Conservation (phyloP, 2,797 vertebrate genomes). For the Tragopan temminckii region DNA sequence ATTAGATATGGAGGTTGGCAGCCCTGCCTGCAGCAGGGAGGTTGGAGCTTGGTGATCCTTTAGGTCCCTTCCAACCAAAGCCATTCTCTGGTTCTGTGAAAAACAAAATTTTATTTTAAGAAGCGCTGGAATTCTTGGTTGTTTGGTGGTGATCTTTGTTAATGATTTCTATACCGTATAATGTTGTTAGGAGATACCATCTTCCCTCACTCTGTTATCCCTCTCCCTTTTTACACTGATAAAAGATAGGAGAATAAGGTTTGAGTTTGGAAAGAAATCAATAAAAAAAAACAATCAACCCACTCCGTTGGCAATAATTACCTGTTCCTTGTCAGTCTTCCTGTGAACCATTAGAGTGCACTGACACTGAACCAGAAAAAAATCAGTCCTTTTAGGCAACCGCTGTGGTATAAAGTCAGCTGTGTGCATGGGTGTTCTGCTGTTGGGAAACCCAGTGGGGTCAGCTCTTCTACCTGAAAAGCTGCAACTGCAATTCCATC, state of each 20-base stretch:
- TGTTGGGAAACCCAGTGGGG: rapidly evolving
- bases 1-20: too few relatives aligned
- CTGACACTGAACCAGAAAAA: neutral
- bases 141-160: neutral
- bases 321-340: neutral
- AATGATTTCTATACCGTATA: neutral
- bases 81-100: neutral
- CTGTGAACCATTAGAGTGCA: neutral
- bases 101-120: neutral
- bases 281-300: neutral
- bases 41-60: too few relatives aligned
- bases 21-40: too few relatives aligned
- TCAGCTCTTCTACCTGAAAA: neutral
- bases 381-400: neutral
- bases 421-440: rapidly evolving
- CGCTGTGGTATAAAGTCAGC: neutral
- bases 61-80: too few relatives aligned
- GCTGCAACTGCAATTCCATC: neutral
- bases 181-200: neutral
- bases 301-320: neutral
- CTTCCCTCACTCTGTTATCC: neutral
- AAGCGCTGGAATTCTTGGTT: neutral
- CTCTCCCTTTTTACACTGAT: neutral
- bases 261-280: neutral
- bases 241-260: neutral